Evolutionary conservation across 1,140 invertebrate species (phyloP).

Genomic region (Sitodiplosis mosellana): DNA sequence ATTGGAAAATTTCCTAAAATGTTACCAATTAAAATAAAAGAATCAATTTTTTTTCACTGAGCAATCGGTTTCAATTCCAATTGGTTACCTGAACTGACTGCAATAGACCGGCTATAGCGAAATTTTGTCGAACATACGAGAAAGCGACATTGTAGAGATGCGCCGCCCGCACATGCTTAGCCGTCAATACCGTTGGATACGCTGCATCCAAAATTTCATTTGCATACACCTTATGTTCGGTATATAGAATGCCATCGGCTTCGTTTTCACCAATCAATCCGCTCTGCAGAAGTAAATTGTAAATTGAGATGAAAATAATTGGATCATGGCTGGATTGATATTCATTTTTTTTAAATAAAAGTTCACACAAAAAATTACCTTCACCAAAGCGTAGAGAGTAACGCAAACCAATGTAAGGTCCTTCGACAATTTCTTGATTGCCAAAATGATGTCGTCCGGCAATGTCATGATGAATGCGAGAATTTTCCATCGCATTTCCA

Average conservation of each 20-base stretch:
- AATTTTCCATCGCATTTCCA: not conserved
- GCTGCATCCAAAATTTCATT: not conserved
- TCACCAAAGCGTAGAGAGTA: not conserved
- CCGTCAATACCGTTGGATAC: not conserved
- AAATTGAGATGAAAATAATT: too few species aligned
- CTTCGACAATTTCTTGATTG: not conserved
- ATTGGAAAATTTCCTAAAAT: not conserved
- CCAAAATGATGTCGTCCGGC: not conserved
- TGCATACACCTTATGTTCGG: not conserved
- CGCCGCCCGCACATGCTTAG: not conserved
- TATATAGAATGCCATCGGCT: not conserved
- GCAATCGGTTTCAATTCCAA: too few species aligned
- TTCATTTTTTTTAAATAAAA: too few species aligned
- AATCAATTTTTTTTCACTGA: not conserved
- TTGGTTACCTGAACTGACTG: not conserved
- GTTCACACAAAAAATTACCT: not conserved
- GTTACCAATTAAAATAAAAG: not conserved
- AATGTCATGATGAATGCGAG: not conserved
- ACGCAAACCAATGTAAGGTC: not conserved
- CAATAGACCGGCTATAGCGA: not conserved
- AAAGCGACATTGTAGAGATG: not conserved
- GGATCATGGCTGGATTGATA: too few species aligned
- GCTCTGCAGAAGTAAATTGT: not conserved
- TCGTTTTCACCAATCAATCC: not conserved
- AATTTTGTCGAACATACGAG: not conserved